Percentiles rank a stretch among this genome's conserved stretches.
Evolutionary conservation across 2,797 vertebrate genomes (phyloP).

Genomic region (Pangasius mekongensis): DNA sequence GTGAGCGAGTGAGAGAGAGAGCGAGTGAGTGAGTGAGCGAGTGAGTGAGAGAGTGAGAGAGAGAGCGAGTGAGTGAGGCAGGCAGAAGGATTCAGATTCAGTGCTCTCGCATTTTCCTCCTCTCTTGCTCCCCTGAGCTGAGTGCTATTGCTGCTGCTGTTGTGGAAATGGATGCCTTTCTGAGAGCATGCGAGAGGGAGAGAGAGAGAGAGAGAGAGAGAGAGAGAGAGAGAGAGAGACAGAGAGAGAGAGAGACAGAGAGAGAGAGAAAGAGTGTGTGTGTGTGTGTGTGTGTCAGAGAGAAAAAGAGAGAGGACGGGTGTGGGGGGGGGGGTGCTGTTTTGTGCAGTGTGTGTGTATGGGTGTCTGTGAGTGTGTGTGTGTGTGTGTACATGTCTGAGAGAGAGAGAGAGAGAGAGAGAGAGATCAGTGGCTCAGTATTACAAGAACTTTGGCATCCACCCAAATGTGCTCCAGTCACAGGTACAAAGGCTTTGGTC

Average conservation of each 20-base stretch:
- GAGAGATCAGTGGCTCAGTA: slow-evolving; percentile 64
- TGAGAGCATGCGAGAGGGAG: slow-evolving; percentile 6
- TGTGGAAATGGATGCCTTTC: slow-evolving; percentile 41
- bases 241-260: slow-evolving; percentile 25
- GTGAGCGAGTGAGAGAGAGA: neutral
- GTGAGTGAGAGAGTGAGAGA: neutral
- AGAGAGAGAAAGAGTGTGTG: slow-evolving; percentile 7
- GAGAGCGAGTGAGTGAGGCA: neutral
- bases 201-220: slow-evolving; percentile 26
- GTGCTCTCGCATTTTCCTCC: slow-evolving; percentile 53
- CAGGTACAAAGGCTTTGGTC: slow-evolving; percentile 8
- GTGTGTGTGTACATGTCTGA: neutral
- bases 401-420: slow-evolving; percentile 35
- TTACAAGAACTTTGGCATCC: slow-evolving; percentile 70
- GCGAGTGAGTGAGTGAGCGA: neutral
- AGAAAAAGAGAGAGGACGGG: slow-evolving; percentile 19
- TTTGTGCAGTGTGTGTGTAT: neutral
- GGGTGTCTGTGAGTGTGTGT: neutral
- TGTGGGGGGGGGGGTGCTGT: slow-evolving; percentile 14
- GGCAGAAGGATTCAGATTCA: slow-evolving; percentile 30
- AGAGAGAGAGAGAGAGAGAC: neutral
- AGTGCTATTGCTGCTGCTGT: slow-evolving; percentile 26
- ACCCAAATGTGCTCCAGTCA: slow-evolving; percentile 56
- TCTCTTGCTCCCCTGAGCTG: slow-evolving; percentile 7
- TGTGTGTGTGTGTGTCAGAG: slow-evolving; percentile 7